Evolutionary conservation across 2,797 vertebrate genomes (phyloP).

Genomic region (Erpetoichthys calabaricus): DNA sequence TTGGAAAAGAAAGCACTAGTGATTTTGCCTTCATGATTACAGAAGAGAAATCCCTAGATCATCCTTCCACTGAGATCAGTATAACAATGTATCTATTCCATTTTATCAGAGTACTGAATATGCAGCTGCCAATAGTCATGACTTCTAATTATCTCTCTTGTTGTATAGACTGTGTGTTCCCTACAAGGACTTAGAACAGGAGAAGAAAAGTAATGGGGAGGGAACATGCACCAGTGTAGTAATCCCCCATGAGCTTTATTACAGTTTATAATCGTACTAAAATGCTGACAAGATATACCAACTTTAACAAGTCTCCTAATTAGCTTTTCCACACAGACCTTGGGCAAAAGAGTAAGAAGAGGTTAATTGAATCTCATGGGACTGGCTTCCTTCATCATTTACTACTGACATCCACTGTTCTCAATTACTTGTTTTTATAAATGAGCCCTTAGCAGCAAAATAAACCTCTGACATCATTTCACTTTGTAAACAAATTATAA

Average conservation of each 20-base stretch:
- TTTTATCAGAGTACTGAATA: conserved; percentile 26
- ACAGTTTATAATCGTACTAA: conserved; percentile 25
- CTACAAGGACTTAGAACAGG: background rate
- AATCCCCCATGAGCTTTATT: conserved; percentile 18
- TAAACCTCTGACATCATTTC: background rate
- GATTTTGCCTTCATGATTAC: conserved; percentile 30
- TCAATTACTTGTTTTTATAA: conserved; percentile 20
- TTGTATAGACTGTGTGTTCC: background rate
- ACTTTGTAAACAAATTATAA: background rate
- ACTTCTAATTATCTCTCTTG: conserved; percentile 29
- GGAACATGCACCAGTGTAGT: conserved; percentile 10
- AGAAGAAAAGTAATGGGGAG: conserved; percentile 27
- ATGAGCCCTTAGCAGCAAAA: background rate
- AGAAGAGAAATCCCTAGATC: conserved; percentile 33
- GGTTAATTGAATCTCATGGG: conserved; percentile 65
- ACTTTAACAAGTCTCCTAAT: conserved; percentile 52
- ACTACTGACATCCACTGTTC: conserved; percentile 35
- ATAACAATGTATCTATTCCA: conserved; percentile 15
- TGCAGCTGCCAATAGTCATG: conserved; percentile 40
- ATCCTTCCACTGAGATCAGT: conserved; percentile 20
- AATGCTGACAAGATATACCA: conserved; percentile 22
- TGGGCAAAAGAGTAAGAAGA: conserved; percentile 41
- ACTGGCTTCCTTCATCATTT: conserved; percentile 36
- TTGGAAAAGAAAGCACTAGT: conserved; percentile 42
- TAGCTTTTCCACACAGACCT: conserved; percentile 34